Evolutionary conservation across 1,140 invertebrate genomes (phyloP).

Genomic region (Bombus superbus): DNA sequence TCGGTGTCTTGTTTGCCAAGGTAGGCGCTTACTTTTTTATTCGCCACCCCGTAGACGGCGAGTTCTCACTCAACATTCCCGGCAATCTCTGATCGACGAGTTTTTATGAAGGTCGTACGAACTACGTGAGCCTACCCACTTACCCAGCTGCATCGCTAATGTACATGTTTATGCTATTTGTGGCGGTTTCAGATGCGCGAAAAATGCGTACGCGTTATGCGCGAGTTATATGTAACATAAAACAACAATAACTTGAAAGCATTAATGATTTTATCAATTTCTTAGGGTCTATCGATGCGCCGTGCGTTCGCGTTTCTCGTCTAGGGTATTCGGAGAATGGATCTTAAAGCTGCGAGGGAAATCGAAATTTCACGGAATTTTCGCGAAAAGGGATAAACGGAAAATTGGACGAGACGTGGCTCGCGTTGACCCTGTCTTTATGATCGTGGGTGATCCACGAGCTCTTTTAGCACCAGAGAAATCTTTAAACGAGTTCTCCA

Average conservation of each 20-base stretch:
- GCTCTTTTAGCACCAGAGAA: neutral
- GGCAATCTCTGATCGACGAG: conserved; percentile 74
- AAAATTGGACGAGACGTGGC: neutral
- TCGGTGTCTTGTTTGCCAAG: conserved; percentile 20
- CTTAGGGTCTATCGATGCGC: neutral
- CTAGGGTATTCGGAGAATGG: neutral
- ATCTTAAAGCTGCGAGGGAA: neutral
- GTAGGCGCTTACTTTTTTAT: conserved; percentile 58
- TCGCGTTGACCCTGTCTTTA: neutral
- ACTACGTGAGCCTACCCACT: conserved; percentile 60
- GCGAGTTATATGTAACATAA: neutral
- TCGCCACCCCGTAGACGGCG: conserved; percentile 66
- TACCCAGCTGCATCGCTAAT: conserved; percentile 56
- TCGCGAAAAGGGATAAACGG: neutral
- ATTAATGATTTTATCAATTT: neutral
- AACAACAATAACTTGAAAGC: neutral
- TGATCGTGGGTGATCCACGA: conserved; percentile 18
- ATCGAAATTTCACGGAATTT: neutral
- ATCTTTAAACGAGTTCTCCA: neutral
- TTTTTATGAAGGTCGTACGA: conserved; percentile 77
- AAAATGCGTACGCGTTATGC: conserved; percentile 6
- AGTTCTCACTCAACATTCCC: conserved; percentile 69
- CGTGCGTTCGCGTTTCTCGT: neutral
- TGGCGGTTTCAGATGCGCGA: conserved; percentile 11
- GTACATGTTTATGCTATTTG: conserved; percentile 66